Conservation (phyloP, 37 sponge, comb jelly and placozoan genomes). For the Spongilla lacustris region DNA sequence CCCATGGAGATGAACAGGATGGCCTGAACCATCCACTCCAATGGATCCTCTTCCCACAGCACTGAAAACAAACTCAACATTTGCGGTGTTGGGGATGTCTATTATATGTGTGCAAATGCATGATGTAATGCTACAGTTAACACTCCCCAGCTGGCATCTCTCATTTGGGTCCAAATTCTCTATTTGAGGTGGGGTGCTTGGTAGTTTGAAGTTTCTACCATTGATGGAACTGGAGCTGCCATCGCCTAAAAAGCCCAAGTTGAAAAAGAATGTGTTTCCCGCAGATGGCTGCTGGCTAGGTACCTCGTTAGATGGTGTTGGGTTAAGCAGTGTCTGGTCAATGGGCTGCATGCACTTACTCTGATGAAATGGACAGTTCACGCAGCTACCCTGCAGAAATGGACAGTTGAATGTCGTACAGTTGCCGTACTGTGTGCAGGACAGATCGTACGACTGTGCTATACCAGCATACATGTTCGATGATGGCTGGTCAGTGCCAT, state of each 20-base stretch:
- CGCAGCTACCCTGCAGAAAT: background rate
- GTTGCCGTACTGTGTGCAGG: background rate
- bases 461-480: background rate
- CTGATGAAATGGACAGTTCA: slow-evolving; percentile 6
- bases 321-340: slow-evolving; percentile 17
- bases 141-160: too few species aligned
- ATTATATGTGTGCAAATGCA: slow-evolving; percentile 31
- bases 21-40: slow-evolving; percentile 6
- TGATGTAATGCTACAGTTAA: too few species aligned
- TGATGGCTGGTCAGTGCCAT: background rate
- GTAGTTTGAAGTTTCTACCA: slow-evolving; percentile 37
- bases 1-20: slow-evolving; percentile 81
- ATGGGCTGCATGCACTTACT: background rate
- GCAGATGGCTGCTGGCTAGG: background rate
- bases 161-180: background rate
- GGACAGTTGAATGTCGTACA: slow-evolving; percentile 44
- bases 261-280: slow-evolving; percentile 20
- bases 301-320: background rate
- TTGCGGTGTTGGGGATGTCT: background rate
- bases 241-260: slow-evolving; percentile 23
- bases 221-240: slow-evolving; percentile 13
- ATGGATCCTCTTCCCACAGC: slow-evolving; percentile 19
- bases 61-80: slow-evolving; percentile 23
- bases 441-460: background rate
- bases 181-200: slow-evolving; percentile 22